phyloP scores from a whole-genome alignment of 2,113 vertebrate species.

The Maccullochella peelii region DNA sequence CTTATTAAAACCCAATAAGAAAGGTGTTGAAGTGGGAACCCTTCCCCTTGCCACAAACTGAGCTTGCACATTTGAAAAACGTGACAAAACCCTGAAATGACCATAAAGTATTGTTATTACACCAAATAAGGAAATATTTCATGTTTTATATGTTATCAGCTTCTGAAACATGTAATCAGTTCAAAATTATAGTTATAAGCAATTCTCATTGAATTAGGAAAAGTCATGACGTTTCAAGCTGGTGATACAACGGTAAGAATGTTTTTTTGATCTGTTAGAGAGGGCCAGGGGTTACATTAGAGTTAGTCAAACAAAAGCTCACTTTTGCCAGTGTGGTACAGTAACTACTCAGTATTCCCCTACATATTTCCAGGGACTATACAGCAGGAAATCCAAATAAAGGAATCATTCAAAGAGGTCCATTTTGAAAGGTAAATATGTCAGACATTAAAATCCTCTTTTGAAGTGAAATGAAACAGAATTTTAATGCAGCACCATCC shows the following conservation, averaged over 20 bases:
- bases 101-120: background rate
- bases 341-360: conserved; percentile 49
- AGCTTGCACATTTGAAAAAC: background rate
- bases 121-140: background rate
- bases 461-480: conserved; percentile 70
- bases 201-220: background rate
- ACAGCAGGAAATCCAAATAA: conserved; percentile 50
- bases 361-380: conserved; percentile 25
- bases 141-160: background rate
- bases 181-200: background rate
- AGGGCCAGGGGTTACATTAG: background rate
- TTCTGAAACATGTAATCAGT: background rate
- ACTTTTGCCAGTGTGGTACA: background rate
- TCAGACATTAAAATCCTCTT: conserved; percentile 65
- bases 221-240: background rate
- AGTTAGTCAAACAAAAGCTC: conserved; percentile 31
- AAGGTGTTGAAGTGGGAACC: background rate
- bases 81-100: background rate
- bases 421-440: conserved; percentile 64
- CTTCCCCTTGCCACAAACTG: background rate
- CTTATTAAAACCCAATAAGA: background rate
- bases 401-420: conserved; percentile 60
- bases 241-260: background rate
- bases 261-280: background rate
- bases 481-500: conserved; percentile 66